phyloP scores from a whole-genome alignment of 2,113 vertebrate genomes.

The Eulemur rufifrons region DNA sequence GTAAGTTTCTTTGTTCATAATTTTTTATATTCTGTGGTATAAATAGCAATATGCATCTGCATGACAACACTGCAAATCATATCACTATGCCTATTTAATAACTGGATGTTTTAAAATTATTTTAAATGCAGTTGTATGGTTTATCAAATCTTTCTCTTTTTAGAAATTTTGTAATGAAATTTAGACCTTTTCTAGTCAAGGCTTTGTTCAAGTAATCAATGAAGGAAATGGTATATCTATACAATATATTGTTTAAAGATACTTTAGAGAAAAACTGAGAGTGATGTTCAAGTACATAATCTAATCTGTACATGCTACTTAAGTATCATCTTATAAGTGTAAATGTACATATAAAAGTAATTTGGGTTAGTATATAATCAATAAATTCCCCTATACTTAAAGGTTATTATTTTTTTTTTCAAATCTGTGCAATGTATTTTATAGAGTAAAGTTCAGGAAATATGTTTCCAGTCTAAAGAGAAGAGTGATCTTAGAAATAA shows the following conservation, averaged over 20 bases:
- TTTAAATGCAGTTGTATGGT: constrained; percentile 51
- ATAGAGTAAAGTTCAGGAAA: constrained; percentile 62
- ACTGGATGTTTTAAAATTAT: constrained; percentile 30
- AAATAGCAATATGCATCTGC: not conserved
- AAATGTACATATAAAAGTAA: constrained; percentile 50
- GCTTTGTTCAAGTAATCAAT: constrained; percentile 39
- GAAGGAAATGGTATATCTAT: constrained; percentile 34
- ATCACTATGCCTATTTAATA: not conserved
- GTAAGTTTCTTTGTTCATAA: not conserved
- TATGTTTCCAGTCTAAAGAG: constrained; percentile 50
- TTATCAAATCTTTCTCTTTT: constrained; percentile 32
- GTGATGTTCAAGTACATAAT: constrained; percentile 26
- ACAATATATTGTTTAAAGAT: constrained; percentile 10
- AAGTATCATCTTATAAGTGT: constrained; percentile 47
- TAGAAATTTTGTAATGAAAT: constrained; percentile 1
- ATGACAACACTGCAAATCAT: not conserved
- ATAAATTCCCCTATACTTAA: constrained; percentile 44
- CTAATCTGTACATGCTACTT: constrained; percentile 37
- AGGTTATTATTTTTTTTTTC: not conserved
- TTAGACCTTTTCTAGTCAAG: constrained; percentile 41
- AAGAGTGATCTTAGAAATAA: constrained; percentile 49
- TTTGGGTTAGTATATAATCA: constrained; percentile 24
- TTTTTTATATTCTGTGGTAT: constrained; percentile 38
- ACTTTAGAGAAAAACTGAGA: constrained; percentile 27
- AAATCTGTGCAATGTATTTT: constrained; percentile 42